Conservation (phyloP, 2,797 vertebrate genomes). For the Aselliscus stoliczkanus region DNA sequence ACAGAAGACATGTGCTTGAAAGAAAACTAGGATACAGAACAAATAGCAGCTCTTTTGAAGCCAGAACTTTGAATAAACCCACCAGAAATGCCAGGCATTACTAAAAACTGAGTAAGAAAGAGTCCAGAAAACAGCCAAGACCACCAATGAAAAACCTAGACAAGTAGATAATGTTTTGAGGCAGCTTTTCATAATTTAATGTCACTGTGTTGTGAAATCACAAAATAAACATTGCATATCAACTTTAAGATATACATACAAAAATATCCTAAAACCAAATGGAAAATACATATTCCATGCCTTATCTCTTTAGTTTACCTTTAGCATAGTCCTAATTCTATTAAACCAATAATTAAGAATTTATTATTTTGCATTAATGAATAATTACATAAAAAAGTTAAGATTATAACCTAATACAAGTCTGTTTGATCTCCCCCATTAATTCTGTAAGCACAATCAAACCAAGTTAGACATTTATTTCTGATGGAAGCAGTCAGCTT, state of each 20-base stretch:
- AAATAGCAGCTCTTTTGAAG: not conserved
- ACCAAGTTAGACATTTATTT: conserved; percentile 11
- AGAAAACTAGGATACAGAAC: not conserved
- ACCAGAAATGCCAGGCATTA: not conserved
- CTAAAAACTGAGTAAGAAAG: not conserved
- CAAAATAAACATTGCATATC: not conserved
- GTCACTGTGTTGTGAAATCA: not conserved
- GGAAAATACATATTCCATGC: not conserved
- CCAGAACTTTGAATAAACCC: not conserved
- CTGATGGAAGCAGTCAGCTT: not conserved
- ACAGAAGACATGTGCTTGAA: not conserved
- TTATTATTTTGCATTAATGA: conserved; percentile 2
- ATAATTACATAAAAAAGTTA: conserved; percentile 37
- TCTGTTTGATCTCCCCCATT: not conserved
- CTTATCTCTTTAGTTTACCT: not conserved
- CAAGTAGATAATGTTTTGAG: not conserved
- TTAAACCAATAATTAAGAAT: conserved; percentile 22
- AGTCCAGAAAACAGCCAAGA: not conserved
- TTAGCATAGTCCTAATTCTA: not conserved
- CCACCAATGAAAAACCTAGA: not conserved
- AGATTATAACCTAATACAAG: not conserved
- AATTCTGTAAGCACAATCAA: not conserved
- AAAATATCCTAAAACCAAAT: conserved; percentile 11
- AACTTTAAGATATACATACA: not conserved
- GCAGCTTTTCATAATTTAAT: not conserved